Conservation (phyloP, 2,113 vertebrate genomes). For the Acrocephalus kingi region DNA sequence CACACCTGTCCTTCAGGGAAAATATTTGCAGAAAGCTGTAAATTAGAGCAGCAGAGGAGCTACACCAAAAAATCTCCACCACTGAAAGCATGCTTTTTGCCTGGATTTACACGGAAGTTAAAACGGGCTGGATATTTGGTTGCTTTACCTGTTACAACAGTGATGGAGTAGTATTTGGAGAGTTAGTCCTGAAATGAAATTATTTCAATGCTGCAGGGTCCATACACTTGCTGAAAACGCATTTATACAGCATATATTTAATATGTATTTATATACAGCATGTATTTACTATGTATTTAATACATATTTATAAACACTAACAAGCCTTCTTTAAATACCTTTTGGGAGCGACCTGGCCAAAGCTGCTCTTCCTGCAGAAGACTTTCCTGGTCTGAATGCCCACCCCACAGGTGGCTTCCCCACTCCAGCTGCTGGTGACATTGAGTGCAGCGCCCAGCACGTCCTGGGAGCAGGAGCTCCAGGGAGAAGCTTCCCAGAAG, state of each 20-base stretch:
- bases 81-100: background rate
- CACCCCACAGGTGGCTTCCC: constrained; percentile 76
- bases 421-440: constrained; percentile 66
- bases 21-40: background rate
- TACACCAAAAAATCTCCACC: background rate
- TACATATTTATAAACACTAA: background rate
- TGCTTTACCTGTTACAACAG: background rate
- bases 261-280: no score
- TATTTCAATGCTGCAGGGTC: background rate
- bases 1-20: background rate
- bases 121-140: background rate
- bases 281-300: no score
- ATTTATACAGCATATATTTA: background rate
- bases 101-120: background rate
- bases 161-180: background rate
- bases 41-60: background rate
- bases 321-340: constrained; percentile 75
- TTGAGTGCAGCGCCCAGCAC: constrained; percentile 70
- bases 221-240: background rate
- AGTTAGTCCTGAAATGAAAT: background rate
- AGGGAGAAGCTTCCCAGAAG: constrained; percentile 87
- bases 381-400: constrained; percentile 87
- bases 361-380: constrained; percentile 83
- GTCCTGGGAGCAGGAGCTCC: constrained; percentile 85
- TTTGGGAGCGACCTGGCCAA: constrained; percentile 85